These are phyloP conservation scores for Xiphorhynchus erythropygius DNA, from an alignment of 2,797 vertebrate genomes.

Conservation along the genomic window DNA sequence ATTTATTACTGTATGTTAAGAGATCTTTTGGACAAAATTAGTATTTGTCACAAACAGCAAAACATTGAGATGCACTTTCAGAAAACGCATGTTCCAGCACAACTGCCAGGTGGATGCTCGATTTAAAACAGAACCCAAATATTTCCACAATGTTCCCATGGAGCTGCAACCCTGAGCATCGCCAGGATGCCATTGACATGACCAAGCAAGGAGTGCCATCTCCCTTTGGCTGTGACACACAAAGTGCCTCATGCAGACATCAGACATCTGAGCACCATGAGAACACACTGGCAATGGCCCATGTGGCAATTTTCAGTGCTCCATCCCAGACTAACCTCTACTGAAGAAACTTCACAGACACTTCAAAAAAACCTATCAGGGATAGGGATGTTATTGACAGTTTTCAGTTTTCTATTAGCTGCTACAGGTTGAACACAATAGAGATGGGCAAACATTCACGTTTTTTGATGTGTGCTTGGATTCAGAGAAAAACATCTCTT, in stretches of 20 bases:
- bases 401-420: background rate
- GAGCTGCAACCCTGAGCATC: accelerated
- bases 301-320: background rate
- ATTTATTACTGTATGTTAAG: background rate
- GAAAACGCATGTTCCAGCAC: background rate
- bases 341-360: background rate
- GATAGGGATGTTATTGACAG: background rate
- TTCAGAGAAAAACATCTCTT: background rate
- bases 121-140: background rate
- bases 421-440: background rate
- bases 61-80: background rate
- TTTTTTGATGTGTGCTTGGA: background rate
- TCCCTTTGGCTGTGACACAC: background rate
- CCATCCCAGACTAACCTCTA: background rate
- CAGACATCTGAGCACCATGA: background rate
- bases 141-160: background rate
- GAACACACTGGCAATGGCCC: background rate
- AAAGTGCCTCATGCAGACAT: background rate
- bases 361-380: background rate
- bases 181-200: background rate
- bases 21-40: background rate
- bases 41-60: background rate
- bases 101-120: background rate
- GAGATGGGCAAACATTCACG: accelerated
- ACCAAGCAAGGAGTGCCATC: background rate